Conservation (phyloP, 2,797 vertebrate species). For the Rhyacichthys aspro region DNA sequence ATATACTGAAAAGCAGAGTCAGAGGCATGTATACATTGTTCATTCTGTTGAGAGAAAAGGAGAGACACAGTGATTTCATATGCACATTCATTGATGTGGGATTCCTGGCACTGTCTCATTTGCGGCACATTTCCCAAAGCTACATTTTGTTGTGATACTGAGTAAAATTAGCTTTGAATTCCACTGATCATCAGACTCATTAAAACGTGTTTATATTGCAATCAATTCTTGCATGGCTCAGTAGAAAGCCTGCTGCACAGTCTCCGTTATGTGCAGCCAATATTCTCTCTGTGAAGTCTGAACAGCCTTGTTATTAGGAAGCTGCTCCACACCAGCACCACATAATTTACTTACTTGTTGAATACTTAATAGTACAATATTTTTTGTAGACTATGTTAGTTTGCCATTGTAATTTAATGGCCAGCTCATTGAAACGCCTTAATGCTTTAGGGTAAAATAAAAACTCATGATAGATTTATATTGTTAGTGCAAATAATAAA, state of each 20-base stretch:
- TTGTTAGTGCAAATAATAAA: slow-evolving; percentile 63
- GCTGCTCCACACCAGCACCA: slow-evolving; percentile 11
- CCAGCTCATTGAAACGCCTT: slow-evolving; percentile 36
- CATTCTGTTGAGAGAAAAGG: slow-evolving; percentile 15
- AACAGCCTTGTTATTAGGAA: slow-evolving; percentile 39
- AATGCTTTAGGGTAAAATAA: slow-evolving; percentile 49
- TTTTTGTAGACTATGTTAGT: slow-evolving; percentile 61
- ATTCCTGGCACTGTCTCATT: slow-evolving; percentile 36
- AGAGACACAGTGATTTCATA: slow-evolving; percentile 12
- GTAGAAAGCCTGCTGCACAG: slow-evolving; percentile 50
- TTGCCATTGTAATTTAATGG: slow-evolving; percentile 60
- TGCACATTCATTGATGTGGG: slow-evolving; percentile 34
- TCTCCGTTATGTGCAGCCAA: slow-evolving; percentile 54
- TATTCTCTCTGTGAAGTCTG: slow-evolving; percentile 52
- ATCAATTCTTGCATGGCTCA: slow-evolving; percentile 61
- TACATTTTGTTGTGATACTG: slow-evolving; percentile 59
- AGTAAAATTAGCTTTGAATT: slow-evolving; percentile 68
- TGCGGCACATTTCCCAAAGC: slow-evolving; percentile 45
- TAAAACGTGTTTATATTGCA: slow-evolving; percentile 69
- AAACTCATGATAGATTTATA: slow-evolving; percentile 58
- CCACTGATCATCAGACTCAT: slow-evolving; percentile 66
- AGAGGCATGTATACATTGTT: background rate
- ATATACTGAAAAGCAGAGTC: slow-evolving; percentile 9
- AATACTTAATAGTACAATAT: slow-evolving; percentile 58
- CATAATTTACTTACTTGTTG: slow-evolving; percentile 66